These are phyloP conservation scores for Saimiri boliviensis DNA, from an alignment of 2,113 vertebrate species.

Conservation along the genomic window DNA sequence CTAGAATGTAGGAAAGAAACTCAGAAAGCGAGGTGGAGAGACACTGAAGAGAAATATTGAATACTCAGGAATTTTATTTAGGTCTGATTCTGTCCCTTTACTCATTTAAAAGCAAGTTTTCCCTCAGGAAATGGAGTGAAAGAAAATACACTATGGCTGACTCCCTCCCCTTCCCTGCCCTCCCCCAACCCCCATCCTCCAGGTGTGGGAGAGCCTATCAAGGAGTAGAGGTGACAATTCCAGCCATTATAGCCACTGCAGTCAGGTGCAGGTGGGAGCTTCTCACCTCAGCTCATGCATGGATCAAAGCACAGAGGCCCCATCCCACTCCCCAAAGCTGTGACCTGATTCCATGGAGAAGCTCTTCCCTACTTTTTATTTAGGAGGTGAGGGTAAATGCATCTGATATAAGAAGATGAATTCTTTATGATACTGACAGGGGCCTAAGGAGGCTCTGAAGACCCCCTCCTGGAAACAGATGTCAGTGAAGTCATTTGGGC, in stretches of 20 bases:
- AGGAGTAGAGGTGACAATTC: background rate
- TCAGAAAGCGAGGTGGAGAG: background rate
- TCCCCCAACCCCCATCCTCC: background rate
- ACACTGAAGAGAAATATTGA: background rate
- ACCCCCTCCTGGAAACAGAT: background rate
- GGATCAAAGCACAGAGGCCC: background rate
- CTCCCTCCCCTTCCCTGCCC: too few relatives aligned
- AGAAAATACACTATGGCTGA: background rate
- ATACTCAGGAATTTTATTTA: background rate
- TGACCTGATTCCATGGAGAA: background rate
- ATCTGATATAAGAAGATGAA: background rate
- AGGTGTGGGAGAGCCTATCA: background rate
- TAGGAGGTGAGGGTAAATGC: background rate
- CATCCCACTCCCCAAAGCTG: background rate
- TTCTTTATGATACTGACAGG: background rate
- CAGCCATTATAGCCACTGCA: background rate
- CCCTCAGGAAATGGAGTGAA: background rate
- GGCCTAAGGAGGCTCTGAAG: background rate
- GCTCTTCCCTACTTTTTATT: background rate
- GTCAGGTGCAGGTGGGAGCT: background rate
- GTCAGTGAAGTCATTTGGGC: background rate
- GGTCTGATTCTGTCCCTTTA: background rate
- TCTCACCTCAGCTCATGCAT: rapidly evolving
- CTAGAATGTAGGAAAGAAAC: background rate
- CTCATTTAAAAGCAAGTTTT: background rate